phyloP scores from a whole-genome alignment of 2,888 invertebrate species.

The Acholoe squamosa region DNA sequence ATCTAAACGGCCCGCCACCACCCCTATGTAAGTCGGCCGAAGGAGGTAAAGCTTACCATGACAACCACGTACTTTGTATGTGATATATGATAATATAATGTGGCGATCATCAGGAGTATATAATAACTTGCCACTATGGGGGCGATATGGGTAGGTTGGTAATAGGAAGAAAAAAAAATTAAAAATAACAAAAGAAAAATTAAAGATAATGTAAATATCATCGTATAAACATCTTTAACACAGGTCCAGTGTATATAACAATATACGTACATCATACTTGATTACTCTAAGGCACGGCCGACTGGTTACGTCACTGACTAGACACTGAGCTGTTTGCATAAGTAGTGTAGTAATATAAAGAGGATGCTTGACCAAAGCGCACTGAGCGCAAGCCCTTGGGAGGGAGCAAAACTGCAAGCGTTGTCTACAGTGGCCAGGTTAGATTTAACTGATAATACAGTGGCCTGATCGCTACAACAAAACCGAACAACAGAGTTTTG shows the following conservation, averaged over 20 bases:
- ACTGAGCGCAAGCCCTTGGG: not conserved
- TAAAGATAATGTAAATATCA: constrained; percentile 60
- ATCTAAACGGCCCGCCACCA: constrained; percentile 28
- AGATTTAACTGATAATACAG: not conserved
- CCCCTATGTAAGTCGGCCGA: constrained; percentile 52
- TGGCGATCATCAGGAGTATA: constrained; percentile 52
- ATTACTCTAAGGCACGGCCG: constrained; percentile 63
- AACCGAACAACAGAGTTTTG: not conserved
- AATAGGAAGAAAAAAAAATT: constrained; percentile 26
- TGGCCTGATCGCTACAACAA: too few species aligned
- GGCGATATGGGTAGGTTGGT: constrained; percentile 52
- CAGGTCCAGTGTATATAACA: constrained; percentile 58
- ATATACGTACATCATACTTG: constrained; percentile 61
- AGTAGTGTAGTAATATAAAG: constrained; percentile 61
- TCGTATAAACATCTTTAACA: constrained; percentile 60
- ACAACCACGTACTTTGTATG: constrained; percentile 56
- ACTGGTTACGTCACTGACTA: constrained; percentile 65
- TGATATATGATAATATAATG: constrained; percentile 47
- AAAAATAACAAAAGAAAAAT: constrained; percentile 54
- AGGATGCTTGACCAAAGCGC: constrained; percentile 46
- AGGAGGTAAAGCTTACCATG: constrained; percentile 35
- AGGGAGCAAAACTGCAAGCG: not conserved
- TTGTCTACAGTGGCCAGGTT: not conserved
- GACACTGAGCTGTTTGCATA: constrained; percentile 67
- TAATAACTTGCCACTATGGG: constrained; percentile 48